phyloP scores from a whole-genome alignment of 92 coral and sea anemone genomes.

The Porites evermanni region DNA sequence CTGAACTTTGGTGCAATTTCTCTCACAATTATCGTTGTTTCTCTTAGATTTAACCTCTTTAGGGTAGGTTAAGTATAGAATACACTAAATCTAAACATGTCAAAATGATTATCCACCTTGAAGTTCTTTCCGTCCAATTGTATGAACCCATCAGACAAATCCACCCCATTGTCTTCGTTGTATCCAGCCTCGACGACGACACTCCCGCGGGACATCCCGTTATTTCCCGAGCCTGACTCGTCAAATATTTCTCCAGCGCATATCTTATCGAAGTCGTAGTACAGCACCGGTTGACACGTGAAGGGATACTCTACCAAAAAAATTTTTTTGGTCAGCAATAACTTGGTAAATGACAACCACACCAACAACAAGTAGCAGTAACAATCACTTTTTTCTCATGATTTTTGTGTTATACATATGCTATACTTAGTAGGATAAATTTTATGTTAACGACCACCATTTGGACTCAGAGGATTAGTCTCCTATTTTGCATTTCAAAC shows the following conservation, averaged over 20 bases:
- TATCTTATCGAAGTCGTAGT: slow-evolving; percentile 87
- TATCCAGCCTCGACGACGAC: slow-evolving; percentile 72
- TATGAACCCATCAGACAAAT: slow-evolving; percentile 80
- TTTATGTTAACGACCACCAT: no score
- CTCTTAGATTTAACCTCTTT: no score
- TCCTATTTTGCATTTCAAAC: no score
- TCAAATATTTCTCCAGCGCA: slow-evolving; percentile 82
- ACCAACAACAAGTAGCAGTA: no score
- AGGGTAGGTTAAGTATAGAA: background rate
- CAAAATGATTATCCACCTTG: slow-evolving; percentile 24
- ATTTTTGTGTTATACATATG: no score
- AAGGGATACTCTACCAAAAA: slow-evolving; percentile 73
- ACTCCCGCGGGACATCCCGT: slow-evolving; percentile 76
- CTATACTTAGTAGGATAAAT: no score
- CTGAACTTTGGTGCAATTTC: no score
- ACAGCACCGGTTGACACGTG: slow-evolving; percentile 81
- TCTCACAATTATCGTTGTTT: no score
- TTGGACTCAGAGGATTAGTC: no score
- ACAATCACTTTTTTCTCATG: no score
- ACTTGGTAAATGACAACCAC: background rate
- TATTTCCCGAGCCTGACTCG: slow-evolving; percentile 94
- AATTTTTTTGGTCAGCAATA: background rate
- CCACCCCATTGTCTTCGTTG: slow-evolving; percentile 77
- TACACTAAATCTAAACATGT: background rate
- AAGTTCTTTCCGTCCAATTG: slow-evolving; percentile 81